These are phyloP conservation scores for Dilophus febrilis DNA, from an alignment of 2,888 invertebrate species.

Conservation along the genomic window DNA sequence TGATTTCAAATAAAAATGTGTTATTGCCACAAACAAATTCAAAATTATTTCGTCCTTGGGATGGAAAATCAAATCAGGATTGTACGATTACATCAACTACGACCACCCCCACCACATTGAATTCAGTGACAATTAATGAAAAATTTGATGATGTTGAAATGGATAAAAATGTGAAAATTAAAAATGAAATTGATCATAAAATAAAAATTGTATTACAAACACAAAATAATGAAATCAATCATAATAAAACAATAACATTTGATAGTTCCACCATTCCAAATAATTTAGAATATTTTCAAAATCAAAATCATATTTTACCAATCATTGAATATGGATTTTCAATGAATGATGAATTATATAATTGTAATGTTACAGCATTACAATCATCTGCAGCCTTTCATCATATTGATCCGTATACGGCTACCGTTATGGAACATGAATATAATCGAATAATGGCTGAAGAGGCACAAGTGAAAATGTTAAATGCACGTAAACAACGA, in stretches of 20 bases:
- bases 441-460: constrained; percentile 52
- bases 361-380: background rate
- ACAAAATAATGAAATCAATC: too few species aligned
- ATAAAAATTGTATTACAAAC: too few species aligned
- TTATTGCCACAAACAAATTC: constrained; percentile 34
- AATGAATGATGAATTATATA: constrained; percentile 20
- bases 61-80: constrained; percentile 16
- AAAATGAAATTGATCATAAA: too few species aligned
- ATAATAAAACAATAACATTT: too few species aligned
- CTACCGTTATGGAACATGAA: constrained; percentile 46
- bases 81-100: constrained; percentile 22
- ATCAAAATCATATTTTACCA: too few species aligned
- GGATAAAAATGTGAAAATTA: too few species aligned
- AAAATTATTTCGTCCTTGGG: constrained; percentile 45
- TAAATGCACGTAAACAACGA: constrained; percentile 55
- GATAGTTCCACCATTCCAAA: too few species aligned
- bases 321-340: too few species aligned
- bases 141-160: too few species aligned
- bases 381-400: constrained; percentile 12
- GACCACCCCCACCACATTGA: constrained; percentile 11
- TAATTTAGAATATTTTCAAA: too few species aligned
- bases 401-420: constrained; percentile 23
- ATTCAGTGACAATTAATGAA: too few species aligned
- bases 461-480: constrained; percentile 49
- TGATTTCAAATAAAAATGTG: too few species aligned